Base-by-base conservation (phyloP, 2,888 invertebrate species). In the Drosophila paramelanica region DNA sequence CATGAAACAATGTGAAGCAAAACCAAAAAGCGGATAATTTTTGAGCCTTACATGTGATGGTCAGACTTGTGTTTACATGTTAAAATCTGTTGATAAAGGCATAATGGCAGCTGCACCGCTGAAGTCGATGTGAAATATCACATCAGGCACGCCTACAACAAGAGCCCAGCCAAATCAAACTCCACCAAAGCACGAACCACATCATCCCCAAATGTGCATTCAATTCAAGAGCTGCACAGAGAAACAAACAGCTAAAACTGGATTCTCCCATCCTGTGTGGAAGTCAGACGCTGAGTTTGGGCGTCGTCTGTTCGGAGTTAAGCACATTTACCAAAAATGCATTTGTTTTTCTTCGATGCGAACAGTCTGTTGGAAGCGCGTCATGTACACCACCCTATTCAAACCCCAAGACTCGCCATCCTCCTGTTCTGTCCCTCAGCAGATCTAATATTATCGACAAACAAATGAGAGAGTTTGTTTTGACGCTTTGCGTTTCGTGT, bases 391-490 rank as follows among this genome's bases (percentile, higher is more conserved):
- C 45, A 38, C 47, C 41, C 20, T 3, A 31, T 31, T 10, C 31
- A 31, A 10, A 31, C 31, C 10, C 36, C 36, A 36, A 13, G 13
- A 25, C 38, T 46, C 39, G 13, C 52, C 31, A 8, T 31, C 13
- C 51, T 20, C 33, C 11, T 13, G 13, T 36, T 33, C 41, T 8
- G 13, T 17, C 39, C 23, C 17, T 10, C 31, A n/a, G 7, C 25
- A 23, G 31, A 25, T 39, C 31, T 27, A 43, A 46, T 60, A 46
- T 49, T 72, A 65, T 46, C 62, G 58, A 59, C 61, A 60, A 66
- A 84, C 76, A 78, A 80, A 75, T 70, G 39, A 64, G 43, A 47
- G 31, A 61, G 65, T 89, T 84, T 87, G 85, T 89, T 89, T 81
- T 88, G 83, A 81, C 88, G 81, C 71, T 46, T 60, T 53, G 27